Evolutionary conservation across 1,140 invertebrate genomes (phyloP).

Genomic region (Pygmarrhopalites habei): DNA sequence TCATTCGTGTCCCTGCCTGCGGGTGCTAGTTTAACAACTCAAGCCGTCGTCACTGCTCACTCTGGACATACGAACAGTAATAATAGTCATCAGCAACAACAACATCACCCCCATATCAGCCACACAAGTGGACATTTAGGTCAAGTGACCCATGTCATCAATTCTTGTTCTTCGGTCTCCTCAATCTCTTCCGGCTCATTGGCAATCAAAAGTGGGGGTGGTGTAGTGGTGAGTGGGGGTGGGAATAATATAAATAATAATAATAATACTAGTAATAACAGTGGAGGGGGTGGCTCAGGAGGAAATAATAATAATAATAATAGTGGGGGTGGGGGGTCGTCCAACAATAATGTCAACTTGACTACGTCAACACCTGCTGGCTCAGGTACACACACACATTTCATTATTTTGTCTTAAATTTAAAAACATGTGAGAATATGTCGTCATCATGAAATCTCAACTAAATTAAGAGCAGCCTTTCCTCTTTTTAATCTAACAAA

Average conservation of each 20-base stretch:
- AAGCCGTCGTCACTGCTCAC: constrained; percentile 45
- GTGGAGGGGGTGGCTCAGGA: constrained; percentile 29
- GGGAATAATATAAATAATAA: not conserved
- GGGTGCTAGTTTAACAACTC: constrained; percentile 44
- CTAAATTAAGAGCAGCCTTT: no score
- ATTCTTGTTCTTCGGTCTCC: no score
- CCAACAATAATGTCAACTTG: constrained; percentile 11
- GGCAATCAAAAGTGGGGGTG: constrained; percentile 36
- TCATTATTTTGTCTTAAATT: no score
- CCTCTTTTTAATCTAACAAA: no score
- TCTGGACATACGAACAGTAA: no score
- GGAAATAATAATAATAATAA: constrained; percentile 16
- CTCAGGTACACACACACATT: no score
- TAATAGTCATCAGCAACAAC: constrained; percentile 46
- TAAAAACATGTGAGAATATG: no score
- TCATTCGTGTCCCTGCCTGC: constrained; percentile 41
- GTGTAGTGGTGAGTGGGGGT: constrained; percentile 24
- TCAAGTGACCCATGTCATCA: constrained; percentile 37
- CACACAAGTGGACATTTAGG: constrained; percentile 46
- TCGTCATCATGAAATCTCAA: no score
- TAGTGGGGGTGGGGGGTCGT: constrained; percentile 17
- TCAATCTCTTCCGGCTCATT: not conserved
- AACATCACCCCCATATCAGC: constrained; percentile 39
- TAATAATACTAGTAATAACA: constrained; percentile 7
- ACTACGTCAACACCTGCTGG: constrained; percentile 32